phyloP scores from a whole-genome alignment of 2,797 vertebrate species.

The Acridotheres tristis region DNA sequence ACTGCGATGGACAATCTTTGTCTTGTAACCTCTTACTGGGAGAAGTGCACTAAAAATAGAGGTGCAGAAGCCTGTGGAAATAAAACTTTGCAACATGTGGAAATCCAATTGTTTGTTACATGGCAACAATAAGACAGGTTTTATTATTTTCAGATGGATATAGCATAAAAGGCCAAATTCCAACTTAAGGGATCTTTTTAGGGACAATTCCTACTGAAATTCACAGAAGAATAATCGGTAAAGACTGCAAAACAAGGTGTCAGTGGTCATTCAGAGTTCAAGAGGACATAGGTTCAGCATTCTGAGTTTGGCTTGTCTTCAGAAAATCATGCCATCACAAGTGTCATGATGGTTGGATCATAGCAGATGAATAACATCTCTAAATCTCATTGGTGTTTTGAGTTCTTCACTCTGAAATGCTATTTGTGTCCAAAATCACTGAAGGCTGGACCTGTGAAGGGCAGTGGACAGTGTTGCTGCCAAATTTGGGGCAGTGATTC shows the following conservation, averaged over 20 bases:
- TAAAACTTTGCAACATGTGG: not conserved
- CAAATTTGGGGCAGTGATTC: not conserved
- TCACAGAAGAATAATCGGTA: not conserved
- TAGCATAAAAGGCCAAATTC: not conserved
- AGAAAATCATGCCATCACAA: not conserved
- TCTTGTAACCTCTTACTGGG: not conserved
- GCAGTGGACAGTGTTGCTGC: not conserved
- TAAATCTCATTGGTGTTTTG: not conserved
- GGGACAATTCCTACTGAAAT: not conserved
- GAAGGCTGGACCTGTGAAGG: not conserved
- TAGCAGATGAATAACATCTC: rapidly evolving
- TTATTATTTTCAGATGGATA: not conserved
- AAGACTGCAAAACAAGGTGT: not conserved
- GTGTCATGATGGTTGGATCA: not conserved
- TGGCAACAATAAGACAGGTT: slow-evolving; percentile 18
- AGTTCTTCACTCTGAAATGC: not conserved
- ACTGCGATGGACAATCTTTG: not conserved
- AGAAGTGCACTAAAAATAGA: slow-evolving; percentile 15
- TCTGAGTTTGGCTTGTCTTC: not conserved
- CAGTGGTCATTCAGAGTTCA: not conserved
- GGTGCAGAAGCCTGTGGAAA: not conserved
- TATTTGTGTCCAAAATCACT: not conserved
- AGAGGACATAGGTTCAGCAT: not conserved
- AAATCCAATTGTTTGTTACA: slow-evolving; percentile 42
- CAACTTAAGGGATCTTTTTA: not conserved